phyloP scores from a whole-genome alignment of 2,888 invertebrate genomes.

The Notocelia uddmanniana region DNA sequence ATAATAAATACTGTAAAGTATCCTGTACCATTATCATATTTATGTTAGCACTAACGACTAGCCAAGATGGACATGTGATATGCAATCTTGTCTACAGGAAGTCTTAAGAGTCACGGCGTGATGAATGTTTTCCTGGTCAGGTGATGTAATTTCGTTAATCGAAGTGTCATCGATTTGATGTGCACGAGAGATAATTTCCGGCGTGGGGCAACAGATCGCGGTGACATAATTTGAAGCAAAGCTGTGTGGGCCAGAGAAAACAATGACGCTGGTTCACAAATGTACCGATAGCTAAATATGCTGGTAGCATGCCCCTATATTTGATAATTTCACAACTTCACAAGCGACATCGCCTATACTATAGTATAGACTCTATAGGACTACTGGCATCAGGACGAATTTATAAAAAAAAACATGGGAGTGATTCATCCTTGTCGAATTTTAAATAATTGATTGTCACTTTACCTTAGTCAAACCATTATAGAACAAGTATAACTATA shows the following conservation, averaged over 20 bases:
- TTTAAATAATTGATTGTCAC: background rate
- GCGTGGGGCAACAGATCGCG: constrained; percentile 31
- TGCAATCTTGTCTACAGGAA: constrained; percentile 39
- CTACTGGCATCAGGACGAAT: background rate
- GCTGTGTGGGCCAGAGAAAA: constrained; percentile 8
- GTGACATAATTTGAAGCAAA: constrained; percentile 43
- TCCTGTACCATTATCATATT: constrained; percentile 11
- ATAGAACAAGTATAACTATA: too few relatives aligned
- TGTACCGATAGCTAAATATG: background rate
- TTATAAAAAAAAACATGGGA: background rate
- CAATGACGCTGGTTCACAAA: constrained; percentile 6
- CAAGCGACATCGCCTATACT: background rate
- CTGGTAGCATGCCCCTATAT: background rate
- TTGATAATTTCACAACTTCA: background rate
- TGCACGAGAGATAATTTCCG: constrained; percentile 42
- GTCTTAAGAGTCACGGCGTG: constrained; percentile 20
- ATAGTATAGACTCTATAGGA: too few relatives aligned
- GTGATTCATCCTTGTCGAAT: background rate
- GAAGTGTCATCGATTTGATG: constrained; percentile 43
- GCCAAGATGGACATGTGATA: constrained; percentile 29
- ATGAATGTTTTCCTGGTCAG: constrained; percentile 35
- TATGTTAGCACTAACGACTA: constrained; percentile 7
- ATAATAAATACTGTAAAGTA: background rate
- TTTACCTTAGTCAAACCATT: too few relatives aligned
- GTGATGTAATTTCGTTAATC: constrained; percentile 43